phyloP scores from a whole-genome alignment of 2,888 invertebrate species.

The Homarus gammarus region DNA sequence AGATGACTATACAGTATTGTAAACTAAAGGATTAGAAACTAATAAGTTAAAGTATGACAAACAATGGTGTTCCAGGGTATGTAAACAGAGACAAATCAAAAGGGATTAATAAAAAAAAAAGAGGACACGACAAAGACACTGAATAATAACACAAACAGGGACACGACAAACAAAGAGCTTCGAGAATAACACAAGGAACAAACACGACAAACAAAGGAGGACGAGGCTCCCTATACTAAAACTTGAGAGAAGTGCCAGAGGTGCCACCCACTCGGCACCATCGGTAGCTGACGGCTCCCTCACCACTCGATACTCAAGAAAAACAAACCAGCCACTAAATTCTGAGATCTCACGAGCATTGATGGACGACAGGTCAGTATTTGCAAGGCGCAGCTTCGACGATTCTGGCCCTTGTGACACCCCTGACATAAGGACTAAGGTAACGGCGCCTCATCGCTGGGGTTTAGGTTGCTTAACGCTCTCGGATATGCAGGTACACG shows the following conservation, averaged over 20 bases:
- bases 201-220: too few relatives aligned
- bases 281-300: background rate
- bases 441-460: background rate
- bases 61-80: too few relatives aligned
- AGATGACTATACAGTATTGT: too few relatives aligned
- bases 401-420: background rate
- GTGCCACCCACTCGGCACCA: background rate
- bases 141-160: too few relatives aligned
- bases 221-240: too few relatives aligned
- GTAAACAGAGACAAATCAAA: too few relatives aligned
- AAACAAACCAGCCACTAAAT: constrained; percentile 26
- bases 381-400: background rate
- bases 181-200: too few relatives aligned
- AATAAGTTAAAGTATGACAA: too few relatives aligned
- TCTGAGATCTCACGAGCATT: constrained; percentile 1
- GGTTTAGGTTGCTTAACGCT: constrained; percentile 6
- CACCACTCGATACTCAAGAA: constrained; percentile 7
- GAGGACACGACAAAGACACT: too few relatives aligned
- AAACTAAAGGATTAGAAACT: too few relatives aligned
- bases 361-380: constrained; percentile 25
- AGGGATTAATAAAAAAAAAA: too few relatives aligned
- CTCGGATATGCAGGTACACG: background rate
- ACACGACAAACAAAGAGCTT: too few relatives aligned
- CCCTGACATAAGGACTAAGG: background rate
- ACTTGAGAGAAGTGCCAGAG: background rate